Percentiles rank a stretch among this genome's conserved stretches.
phyloP scores from a whole-genome alignment of 2,797 vertebrate species.

The Notolepis coatsorum region DNA sequence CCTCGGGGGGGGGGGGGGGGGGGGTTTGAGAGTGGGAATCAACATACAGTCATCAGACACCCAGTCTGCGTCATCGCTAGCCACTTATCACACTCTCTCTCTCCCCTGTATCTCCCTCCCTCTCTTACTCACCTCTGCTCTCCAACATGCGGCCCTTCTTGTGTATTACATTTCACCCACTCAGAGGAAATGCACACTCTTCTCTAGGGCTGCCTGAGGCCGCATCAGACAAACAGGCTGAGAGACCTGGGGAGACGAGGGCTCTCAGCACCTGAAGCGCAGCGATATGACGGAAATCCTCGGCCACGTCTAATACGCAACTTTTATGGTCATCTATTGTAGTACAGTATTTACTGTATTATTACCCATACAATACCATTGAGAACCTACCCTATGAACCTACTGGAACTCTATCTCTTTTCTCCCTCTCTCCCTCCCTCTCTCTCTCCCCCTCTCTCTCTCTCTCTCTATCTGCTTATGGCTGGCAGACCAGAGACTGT shows the following conservation, averaged over 20 bases:
- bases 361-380: background rate
- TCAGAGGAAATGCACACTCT: slow-evolving; percentile 76
- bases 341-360: background rate
- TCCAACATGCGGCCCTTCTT: slow-evolving; percentile 31
- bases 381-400: background rate
- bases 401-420: slow-evolving; percentile 16
- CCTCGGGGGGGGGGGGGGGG: no score
- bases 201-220: slow-evolving; percentile 41
- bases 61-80: slow-evolving; percentile 18
- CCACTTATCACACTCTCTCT: slow-evolving; percentile 21
- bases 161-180: slow-evolving; percentile 76
- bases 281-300: slow-evolving; percentile 47
- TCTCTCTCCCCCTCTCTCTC: background rate
- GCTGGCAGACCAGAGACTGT: slow-evolving; percentile 5
- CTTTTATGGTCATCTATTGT: slow-evolving; percentile 14
- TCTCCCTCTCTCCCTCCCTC: background rate
- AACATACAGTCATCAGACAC: slow-evolving; percentile 21
- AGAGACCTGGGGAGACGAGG: slow-evolving; percentile 50
- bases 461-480: no score
- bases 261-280: slow-evolving; percentile 54
- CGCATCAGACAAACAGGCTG: slow-evolving; percentile 46
- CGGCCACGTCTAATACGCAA: slow-evolving; percentile 38
- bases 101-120: slow-evolving; percentile 9
- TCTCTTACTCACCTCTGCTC: slow-evolving; percentile 29
- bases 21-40: slow-evolving; percentile 17